These are phyloP conservation scores for Sinopyrophorus schimmeli DNA, from an alignment of 2,888 invertebrate species.

Conservation along the genomic window DNA sequence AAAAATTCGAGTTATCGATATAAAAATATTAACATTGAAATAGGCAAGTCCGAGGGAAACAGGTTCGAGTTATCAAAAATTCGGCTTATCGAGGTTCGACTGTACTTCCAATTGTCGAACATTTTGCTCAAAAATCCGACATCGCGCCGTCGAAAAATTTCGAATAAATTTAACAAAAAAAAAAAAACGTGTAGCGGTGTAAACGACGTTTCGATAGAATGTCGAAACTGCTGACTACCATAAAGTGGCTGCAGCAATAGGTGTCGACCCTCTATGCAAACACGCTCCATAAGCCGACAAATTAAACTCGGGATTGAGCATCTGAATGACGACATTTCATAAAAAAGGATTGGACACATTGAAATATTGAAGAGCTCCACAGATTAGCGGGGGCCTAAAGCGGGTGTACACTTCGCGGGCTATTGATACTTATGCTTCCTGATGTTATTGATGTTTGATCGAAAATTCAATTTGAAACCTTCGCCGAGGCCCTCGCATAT, in stretches of 20 bases:
- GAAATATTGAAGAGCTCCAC: conserved; percentile 40
- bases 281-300: conserved; percentile 52
- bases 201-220: conserved; percentile 45
- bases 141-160: no score
- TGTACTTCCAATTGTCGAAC: no score
- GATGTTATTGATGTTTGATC: conserved; percentile 23
- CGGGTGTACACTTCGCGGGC: conserved; percentile 29
- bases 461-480: conserved; percentile 30
- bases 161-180: no score
- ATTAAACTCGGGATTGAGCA: conserved; percentile 45
- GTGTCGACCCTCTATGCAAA: conserved; percentile 52
- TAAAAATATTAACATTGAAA: no score
- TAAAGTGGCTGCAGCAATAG: conserved; percentile 45
- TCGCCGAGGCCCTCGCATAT: conserved; percentile 17
- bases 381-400: conserved; percentile 33
- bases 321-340: conserved; percentile 46
- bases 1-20: no score
- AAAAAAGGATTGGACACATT: conserved; percentile 50
- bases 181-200: conserved; percentile 40
- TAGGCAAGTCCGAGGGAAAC: no score
- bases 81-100: no score
- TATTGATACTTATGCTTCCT: conserved; percentile 29
- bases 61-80: no score
- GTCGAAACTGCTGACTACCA: conserved; percentile 47
- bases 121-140: no score